phyloP scores from a whole-genome alignment of 2,113 vertebrate genomes.

The Sprattus sprattus region DNA sequence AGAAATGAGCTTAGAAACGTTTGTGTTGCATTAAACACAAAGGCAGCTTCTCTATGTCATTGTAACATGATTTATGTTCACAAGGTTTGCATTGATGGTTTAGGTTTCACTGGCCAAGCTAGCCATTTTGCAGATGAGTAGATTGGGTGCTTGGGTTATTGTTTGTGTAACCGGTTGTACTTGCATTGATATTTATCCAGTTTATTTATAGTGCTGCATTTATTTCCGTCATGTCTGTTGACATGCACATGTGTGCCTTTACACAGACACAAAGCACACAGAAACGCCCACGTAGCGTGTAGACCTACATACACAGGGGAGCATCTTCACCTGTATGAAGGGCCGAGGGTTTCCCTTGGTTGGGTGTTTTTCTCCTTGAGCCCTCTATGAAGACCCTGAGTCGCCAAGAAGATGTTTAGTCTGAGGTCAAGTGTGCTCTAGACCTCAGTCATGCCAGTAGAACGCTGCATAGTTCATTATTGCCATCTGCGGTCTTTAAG shows the following conservation, averaged over 20 bases:
- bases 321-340: background rate
- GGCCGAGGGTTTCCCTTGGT: constrained; percentile 9
- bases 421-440: constrained; percentile 29
- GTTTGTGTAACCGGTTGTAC: constrained; percentile 40
- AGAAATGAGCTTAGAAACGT: constrained; percentile 39
- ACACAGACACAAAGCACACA: background rate
- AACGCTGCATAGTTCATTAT: background rate
- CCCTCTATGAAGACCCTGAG: background rate
- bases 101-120: constrained; percentile 18
- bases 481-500: background rate
- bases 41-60: constrained; percentile 72
- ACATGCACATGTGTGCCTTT: constrained; percentile 32
- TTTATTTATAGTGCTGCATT: constrained; percentile 63
- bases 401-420: background rate
- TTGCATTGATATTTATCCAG: constrained; percentile 65
- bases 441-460: constrained; percentile 17
- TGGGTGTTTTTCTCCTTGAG: constrained; percentile 52
- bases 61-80: constrained; percentile 64
- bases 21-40: constrained; percentile 42
- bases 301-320: background rate
- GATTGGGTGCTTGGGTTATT: constrained; percentile 44
- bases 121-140: constrained; percentile 29
- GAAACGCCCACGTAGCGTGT: background rate
- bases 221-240: constrained; percentile 54
- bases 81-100: constrained; percentile 33